A percentile compares a stretch with the other conserved stretches of the same genome.
Evolutionary conservation across 2,113 vertebrate genomes (phyloP).

Genomic region (Laterallus jamaicensis): DNA sequence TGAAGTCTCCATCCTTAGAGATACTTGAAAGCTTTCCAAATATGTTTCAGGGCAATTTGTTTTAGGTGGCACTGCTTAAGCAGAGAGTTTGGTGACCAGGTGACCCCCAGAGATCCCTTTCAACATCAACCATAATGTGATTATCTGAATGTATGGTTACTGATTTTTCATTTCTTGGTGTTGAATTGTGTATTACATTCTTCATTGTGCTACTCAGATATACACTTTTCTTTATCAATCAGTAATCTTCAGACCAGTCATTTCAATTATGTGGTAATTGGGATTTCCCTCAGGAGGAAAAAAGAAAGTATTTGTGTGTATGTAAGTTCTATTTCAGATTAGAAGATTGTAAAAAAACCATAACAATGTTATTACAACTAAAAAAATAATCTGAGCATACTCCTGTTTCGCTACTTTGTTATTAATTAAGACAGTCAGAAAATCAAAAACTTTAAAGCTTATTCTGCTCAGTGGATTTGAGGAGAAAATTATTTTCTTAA

Average conservation of each 20-base stretch:
- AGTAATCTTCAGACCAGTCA: not conserved
- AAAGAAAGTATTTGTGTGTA: not conserved
- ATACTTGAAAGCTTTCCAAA: not conserved
- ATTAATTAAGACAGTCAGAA: not conserved
- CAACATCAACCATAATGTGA: not conserved
- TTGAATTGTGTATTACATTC: not conserved
- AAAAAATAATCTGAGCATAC: not conserved
- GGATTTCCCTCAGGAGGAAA: not conserved
- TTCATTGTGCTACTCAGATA: not conserved
- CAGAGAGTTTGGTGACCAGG: not conserved
- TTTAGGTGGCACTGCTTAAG: not conserved
- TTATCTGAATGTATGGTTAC: not conserved
- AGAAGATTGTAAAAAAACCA: not conserved
- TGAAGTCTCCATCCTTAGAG: not conserved
- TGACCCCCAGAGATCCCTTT: not conserved
- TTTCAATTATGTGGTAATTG: not conserved
- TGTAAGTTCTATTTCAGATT: not conserved
- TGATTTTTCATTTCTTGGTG: not conserved
- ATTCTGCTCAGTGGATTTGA: not conserved
- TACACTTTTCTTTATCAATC: not conserved
- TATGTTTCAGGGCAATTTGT: not conserved
- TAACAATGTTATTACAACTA: not conserved
- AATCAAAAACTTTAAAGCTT: not conserved
- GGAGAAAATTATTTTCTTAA: not conserved
- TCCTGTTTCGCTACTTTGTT: not conserved